Evolutionary conservation across 1,140 invertebrate genomes (phyloP).

Genomic region (Lethrus apterus): DNA sequence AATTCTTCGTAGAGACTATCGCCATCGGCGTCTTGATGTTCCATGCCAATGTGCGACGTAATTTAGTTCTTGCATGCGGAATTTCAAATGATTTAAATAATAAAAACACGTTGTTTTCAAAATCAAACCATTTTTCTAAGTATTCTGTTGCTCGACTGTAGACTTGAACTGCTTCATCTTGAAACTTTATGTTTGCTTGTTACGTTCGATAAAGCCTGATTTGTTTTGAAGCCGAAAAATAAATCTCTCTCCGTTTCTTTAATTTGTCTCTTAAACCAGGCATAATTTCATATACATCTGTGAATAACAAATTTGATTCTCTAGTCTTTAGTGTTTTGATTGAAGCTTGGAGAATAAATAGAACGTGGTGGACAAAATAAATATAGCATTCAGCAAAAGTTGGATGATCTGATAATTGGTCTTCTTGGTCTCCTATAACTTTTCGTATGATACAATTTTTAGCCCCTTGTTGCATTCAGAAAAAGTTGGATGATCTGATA

Average conservation of each 20-base stretch:
- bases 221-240: slow-evolving; percentile 10
- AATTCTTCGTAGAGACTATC: slow-evolving; percentile 13
- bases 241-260: slow-evolving; percentile 5
- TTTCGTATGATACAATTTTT: slow-evolving; percentile 7
- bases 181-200: slow-evolving; percentile 3
- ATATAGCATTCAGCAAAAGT: slow-evolving; percentile 12
- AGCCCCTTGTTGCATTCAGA: slow-evolving; percentile 4
- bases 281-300: slow-evolving; percentile 10
- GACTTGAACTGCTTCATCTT: slow-evolving; percentile 4
- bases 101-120: slow-evolving; percentile 12
- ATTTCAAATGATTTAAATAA: slow-evolving; percentile 10
- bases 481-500: too few relatives aligned
- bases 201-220: slow-evolving; percentile 1
- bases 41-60: too few relatives aligned
- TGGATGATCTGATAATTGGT: slow-evolving; percentile 9
- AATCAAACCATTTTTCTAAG: slow-evolving; percentile 11
- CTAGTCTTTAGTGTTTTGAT: slow-evolving; percentile 8
- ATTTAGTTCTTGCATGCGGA: slow-evolving; percentile 4
- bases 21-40: slow-evolving; percentile 9
- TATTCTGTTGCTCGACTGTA: slow-evolving; percentile 10
- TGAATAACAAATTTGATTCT: slow-evolving; percentile 5
- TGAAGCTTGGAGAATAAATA: slow-evolving; percentile 9
- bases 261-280: slow-evolving; percentile 10
- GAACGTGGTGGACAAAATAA: slow-evolving; percentile 9
- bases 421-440: slow-evolving; percentile 7